These are phyloP conservation scores for Ctenochaetus hawaiiensis DNA, from an alignment of 2,797 vertebrate genomes.

Conservation along the genomic window DNA sequence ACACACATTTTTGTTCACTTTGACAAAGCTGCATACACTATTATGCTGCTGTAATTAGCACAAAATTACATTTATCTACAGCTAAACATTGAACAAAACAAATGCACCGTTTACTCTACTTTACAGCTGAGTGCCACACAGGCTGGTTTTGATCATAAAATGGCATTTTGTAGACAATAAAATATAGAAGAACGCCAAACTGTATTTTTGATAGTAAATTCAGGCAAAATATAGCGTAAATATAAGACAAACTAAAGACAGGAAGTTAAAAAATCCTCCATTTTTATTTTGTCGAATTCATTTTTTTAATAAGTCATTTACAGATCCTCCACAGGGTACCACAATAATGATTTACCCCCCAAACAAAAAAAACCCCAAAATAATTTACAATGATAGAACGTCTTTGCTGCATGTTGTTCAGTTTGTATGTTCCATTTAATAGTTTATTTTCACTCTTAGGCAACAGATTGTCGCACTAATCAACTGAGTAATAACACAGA, in stretches of 20 bases:
- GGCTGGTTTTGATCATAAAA: no score
- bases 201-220: no score
- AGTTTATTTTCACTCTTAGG: background rate
- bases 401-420: background rate
- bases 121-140: no score
- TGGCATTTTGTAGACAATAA: no score
- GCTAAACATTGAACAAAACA: no score
- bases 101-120: no score
- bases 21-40: no score
- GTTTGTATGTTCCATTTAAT: background rate
- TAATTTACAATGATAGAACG: conserved; percentile 19
- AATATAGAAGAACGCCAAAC: no score
- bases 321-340: conserved; percentile 66
- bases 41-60: no score
- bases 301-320: conserved; percentile 76
- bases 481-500: background rate
- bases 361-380: background rate
- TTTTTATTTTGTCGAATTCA: conserved; percentile 74
- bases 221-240: background rate
- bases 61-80: no score
- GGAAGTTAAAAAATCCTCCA: conserved; percentile 70
- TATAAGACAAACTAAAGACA: conserved; percentile 41
- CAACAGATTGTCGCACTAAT: conserved; percentile 12
- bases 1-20: no score
- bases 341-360: conserved; percentile 36